Evolutionary conservation across 2,797 vertebrate genomes (phyloP).

Genomic region (Hylomyscus alleni): DNA sequence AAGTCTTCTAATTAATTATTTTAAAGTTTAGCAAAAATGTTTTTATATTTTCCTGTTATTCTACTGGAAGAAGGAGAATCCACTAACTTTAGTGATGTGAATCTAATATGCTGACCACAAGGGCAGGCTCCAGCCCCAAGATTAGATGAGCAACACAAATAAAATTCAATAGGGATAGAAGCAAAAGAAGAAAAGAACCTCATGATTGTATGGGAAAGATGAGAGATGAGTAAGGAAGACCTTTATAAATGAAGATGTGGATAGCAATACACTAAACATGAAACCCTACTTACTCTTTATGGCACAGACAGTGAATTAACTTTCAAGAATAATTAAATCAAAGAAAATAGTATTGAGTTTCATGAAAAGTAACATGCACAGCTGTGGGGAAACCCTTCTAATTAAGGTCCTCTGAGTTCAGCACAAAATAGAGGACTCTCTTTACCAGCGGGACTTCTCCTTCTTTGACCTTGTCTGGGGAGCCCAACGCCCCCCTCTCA

Average conservation of each 20-base stretch:
- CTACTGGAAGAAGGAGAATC: too few species aligned
- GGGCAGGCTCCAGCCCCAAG: too few species aligned
- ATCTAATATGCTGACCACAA: too few species aligned
- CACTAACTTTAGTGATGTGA: neutral
- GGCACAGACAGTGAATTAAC: neutral
- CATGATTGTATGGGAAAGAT: neutral
- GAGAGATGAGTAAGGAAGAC: neutral
- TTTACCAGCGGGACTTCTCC: too few species aligned
- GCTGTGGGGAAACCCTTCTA: neutral
- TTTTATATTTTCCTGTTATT: neutral
- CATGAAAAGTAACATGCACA: neutral
- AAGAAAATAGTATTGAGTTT: neutral
- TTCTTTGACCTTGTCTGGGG: too few species aligned
- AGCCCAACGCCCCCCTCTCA: too few species aligned
- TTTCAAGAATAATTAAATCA: neutral
- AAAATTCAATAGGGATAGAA: neutral
- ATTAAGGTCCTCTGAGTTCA: neutral
- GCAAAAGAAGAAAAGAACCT: neutral
- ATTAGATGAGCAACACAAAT: neutral
- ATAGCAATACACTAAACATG: neutral
- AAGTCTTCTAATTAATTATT: neutral
- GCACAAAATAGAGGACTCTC: neutral
- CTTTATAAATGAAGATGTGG: neutral
- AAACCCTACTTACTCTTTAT: neutral
- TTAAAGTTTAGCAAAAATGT: neutral